These are phyloP conservation scores for Lepidurus packardi DNA, from an alignment of 1,140 invertebrate genomes.

Conservation along the genomic window DNA sequence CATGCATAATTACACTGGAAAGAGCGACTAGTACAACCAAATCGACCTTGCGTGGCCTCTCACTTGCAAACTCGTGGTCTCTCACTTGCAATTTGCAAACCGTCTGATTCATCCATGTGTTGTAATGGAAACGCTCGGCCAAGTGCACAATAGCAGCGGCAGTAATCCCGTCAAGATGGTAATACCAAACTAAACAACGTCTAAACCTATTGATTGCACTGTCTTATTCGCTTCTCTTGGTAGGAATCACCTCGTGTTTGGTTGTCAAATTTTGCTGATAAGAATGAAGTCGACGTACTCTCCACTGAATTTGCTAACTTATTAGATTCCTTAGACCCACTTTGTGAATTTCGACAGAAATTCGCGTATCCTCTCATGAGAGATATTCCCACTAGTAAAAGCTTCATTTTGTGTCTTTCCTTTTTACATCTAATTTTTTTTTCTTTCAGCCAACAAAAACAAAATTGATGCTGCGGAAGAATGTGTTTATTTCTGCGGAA, in stretches of 20 bases:
- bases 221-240: too few species aligned
- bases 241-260: conserved; percentile 17
- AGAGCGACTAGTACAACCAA: not conserved
- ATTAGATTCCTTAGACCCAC: conserved; percentile 46
- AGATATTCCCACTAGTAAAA: conserved; percentile 44
- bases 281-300: conserved; percentile 34
- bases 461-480: conserved; percentile 47
- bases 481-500: conserved; percentile 53
- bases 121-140: too few species aligned
- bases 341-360: conserved; percentile 42
- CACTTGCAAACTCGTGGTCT: not conserved
- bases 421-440: not conserved
- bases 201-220: too few species aligned
- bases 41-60: not conserved
- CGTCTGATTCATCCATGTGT: too few species aligned
- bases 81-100: not conserved
- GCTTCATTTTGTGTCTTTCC: not conserved
- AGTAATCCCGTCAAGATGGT: too few species aligned
- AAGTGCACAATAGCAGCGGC: too few species aligned
- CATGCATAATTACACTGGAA: not conserved
- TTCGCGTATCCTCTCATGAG: conserved; percentile 48
- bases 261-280: conserved; percentile 18
- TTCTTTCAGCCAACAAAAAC: conserved; percentile 42
- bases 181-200: too few species aligned
- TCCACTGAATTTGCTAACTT: conserved; percentile 43